These are phyloP conservation scores for Phrynosoma blainvillii DNA, from an alignment of 2,113 vertebrate species.

Conservation along the genomic window DNA sequence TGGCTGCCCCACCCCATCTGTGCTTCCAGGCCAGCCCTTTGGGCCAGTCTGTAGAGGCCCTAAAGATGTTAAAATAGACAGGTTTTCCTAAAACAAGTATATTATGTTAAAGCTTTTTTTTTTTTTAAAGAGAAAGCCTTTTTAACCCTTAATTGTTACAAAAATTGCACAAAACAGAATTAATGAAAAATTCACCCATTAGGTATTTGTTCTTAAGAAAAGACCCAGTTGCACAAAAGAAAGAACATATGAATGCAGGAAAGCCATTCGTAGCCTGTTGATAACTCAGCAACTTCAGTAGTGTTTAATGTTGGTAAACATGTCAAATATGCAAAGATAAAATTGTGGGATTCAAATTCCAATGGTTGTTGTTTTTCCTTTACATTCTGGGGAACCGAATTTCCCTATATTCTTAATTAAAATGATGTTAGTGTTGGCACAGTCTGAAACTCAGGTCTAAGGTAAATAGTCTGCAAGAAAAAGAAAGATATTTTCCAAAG, in stretches of 20 bases:
- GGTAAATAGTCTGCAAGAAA: not conserved
- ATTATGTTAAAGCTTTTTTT: not conserved
- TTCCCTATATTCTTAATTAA: not conserved
- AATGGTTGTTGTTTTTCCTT: not conserved
- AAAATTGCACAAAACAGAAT: not conserved
- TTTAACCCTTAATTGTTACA: not conserved
- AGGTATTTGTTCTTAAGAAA: conserved; percentile 23
- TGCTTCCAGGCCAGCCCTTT: no score
- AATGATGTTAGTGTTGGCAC: not conserved
- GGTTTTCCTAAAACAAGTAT: conserved; percentile 13
- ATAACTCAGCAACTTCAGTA: conserved; percentile 28
- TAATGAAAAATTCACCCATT: conserved; percentile 36
- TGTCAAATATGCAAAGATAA: conserved; percentile 22
- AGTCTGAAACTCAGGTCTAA: not conserved
- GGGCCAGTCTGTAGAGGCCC: no score
- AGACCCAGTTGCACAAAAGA: not conserved
- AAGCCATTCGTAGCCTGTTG: conserved; percentile 27
- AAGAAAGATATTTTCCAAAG: not conserved
- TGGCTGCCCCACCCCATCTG: no score
- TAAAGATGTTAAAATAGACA: not conserved
- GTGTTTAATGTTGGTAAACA: conserved; percentile 30
- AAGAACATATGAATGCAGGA: not conserved
- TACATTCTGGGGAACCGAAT: not conserved
- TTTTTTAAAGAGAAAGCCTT: no score
- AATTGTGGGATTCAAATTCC: not conserved